These are phyloP conservation scores for Cyrtorhinus lividipennis DNA, from an alignment of 1,140 invertebrate genomes.

Conservation along the genomic window DNA sequence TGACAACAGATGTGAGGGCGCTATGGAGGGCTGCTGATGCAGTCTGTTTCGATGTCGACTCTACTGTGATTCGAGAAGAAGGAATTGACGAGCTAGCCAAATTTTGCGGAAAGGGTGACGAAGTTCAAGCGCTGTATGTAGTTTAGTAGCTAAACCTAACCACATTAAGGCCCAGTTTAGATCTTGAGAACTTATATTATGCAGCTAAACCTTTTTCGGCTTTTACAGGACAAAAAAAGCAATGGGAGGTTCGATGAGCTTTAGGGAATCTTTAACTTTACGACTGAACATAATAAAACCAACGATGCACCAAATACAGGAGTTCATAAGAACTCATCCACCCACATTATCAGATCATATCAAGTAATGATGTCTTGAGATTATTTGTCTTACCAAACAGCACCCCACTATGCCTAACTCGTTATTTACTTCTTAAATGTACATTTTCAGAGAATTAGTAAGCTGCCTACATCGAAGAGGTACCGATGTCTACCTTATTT, in stretches of 20 bases:
- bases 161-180: too few species aligned
- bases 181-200: too few species aligned
- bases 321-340: constrained; percentile 59
- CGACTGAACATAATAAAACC: constrained; percentile 81
- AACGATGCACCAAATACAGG: constrained; percentile 51
- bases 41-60: constrained; percentile 97
- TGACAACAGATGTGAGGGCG: constrained; percentile 34
- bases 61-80: constrained; percentile 89
- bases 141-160: too few species aligned
- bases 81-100: constrained; percentile 91
- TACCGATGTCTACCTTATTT: constrained; percentile 77
- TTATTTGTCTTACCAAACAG: background rate
- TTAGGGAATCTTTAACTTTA: constrained; percentile 67
- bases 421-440: background rate
- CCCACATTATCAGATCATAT: constrained; percentile 71
- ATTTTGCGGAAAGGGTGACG: constrained; percentile 79
- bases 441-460: constrained; percentile 55
- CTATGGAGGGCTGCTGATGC: constrained; percentile 71
- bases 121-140: constrained; percentile 72
- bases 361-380: constrained; percentile 40
- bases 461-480: constrained; percentile 53
- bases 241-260: constrained; percentile 89
- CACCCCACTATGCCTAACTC: too few species aligned
- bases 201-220: too few species aligned
- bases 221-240: constrained; percentile 70